Evolutionary conservation across 2,888 invertebrate species (phyloP).

Genomic region (Drosophila emarginata): DNA sequence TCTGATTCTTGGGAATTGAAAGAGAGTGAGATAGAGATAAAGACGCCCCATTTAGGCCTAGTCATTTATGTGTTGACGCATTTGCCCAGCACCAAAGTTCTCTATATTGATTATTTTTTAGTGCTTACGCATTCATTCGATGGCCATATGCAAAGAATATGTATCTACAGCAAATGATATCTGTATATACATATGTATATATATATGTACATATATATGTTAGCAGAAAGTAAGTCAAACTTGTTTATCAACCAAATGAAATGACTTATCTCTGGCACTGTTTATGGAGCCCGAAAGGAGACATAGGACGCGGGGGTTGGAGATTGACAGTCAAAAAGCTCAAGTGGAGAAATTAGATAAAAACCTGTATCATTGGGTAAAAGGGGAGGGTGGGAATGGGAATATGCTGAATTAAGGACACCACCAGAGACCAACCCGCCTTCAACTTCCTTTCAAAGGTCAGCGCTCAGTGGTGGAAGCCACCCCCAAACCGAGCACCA

Average conservation of each 20-base stretch:
- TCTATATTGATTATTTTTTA: constrained; percentile 69
- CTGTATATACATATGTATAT: constrained; percentile 34
- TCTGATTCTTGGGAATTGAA: constrained; percentile 58
- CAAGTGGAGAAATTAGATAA: constrained; percentile 77
- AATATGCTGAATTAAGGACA: constrained; percentile 62
- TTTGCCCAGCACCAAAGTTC: constrained; percentile 66
- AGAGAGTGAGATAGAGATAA: constrained; percentile 5
- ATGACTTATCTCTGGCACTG: constrained; percentile 57
- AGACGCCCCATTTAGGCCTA: constrained; percentile 45
- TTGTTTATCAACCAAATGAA: constrained; percentile 61
- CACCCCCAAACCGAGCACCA: constrained; percentile 64
- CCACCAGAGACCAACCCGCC: constrained; percentile 28
- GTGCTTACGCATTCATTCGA: constrained; percentile 66
- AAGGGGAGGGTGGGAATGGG: constrained; percentile 47
- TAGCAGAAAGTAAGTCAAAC: constrained; percentile 69
- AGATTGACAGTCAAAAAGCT: constrained; percentile 47
- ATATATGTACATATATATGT: constrained; percentile 2
- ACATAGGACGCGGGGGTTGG: neutral
- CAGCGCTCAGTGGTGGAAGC: constrained; percentile 16
- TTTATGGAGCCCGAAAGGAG: constrained; percentile 21
- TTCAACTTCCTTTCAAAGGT: neutral
- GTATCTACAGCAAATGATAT: constrained; percentile 18
- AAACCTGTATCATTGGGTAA: constrained; percentile 60
- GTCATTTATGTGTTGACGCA: constrained; percentile 48
- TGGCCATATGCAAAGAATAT: constrained; percentile 51